Evolutionary conservation across 2,113 vertebrate species (phyloP).

Genomic region (Bubalus kerabau): DNA sequence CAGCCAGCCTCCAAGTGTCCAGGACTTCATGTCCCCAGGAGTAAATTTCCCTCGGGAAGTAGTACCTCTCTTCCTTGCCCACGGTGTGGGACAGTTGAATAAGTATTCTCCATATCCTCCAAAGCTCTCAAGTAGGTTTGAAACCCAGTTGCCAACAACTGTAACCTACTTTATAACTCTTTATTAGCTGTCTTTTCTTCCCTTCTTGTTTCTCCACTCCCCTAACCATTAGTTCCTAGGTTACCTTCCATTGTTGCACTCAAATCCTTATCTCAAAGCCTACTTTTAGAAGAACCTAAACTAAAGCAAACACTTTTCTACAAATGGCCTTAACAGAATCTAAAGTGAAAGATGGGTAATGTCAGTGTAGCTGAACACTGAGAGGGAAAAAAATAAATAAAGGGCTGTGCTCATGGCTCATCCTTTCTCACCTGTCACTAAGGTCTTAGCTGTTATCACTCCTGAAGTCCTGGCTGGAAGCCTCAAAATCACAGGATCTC

Average conservation of each 20-base stretch:
- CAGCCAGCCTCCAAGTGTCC: not conserved
- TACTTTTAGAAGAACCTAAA: not conserved
- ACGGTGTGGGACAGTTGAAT: fast-evolving
- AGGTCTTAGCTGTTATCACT: not conserved
- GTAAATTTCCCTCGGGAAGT: not conserved
- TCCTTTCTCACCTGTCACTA: not conserved
- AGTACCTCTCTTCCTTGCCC: not conserved
- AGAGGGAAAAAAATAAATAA: not conserved
- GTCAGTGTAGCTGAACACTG: not conserved
- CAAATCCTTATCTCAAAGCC: not conserved
- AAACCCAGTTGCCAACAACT: not conserved
- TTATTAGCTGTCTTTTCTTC: not conserved
- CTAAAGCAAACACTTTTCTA: not conserved
- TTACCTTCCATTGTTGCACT: not conserved
- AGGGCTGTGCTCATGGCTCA: not conserved
- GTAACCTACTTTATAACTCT: not conserved
- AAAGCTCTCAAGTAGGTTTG: not conserved
- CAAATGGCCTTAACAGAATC: not conserved
- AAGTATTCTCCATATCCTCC: fast-evolving
- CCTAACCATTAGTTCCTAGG: not conserved
- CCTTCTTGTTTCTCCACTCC: not conserved
- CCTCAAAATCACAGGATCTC: not conserved
- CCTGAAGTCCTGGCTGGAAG: not conserved
- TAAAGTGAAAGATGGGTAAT: not conserved
- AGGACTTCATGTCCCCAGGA: not conserved